Conservation (phyloP, 2,113 vertebrate species). For the Microtus richardsoni region DNA sequence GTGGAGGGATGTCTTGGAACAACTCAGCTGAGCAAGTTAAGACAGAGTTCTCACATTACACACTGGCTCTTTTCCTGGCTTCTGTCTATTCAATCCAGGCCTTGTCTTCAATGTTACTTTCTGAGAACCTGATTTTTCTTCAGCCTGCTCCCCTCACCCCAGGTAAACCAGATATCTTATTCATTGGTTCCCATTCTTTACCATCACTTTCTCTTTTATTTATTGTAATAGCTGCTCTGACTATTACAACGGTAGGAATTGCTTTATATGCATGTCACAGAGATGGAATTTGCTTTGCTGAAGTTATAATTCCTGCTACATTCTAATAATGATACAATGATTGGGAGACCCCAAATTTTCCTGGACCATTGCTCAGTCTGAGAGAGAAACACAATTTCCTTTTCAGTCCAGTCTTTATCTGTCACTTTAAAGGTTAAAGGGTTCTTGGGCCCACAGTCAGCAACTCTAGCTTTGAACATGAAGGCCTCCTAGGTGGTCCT, state of each 20-base stretch:
- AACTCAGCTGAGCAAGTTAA: background rate
- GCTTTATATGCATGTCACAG: background rate
- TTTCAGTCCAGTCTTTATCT: background rate
- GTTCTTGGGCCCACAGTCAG: background rate
- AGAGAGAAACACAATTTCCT: background rate
- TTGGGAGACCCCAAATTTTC: background rate
- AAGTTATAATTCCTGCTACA: background rate
- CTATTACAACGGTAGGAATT: background rate
- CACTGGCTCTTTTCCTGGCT: background rate
- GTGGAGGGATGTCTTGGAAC: background rate
- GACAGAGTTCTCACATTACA: background rate
- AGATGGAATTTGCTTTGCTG: background rate
- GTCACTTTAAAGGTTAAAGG: background rate
- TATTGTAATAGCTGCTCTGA: background rate
- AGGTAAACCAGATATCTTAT: background rate
- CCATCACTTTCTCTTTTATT: background rate
- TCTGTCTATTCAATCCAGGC: background rate
- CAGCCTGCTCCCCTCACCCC: background rate
- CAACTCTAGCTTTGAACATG: background rate
- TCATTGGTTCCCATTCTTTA: background rate
- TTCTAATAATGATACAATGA: background rate
- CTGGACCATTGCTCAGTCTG: background rate
- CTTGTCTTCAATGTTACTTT: background rate
- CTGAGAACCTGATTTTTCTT: background rate
- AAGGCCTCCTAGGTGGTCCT: background rate